Percentiles rank a stretch among this genome's conserved stretches.
Evolutionary conservation across 92 coral and sea anemone genomes (phyloP).

Genomic region (Blastomussa wellsi): DNA sequence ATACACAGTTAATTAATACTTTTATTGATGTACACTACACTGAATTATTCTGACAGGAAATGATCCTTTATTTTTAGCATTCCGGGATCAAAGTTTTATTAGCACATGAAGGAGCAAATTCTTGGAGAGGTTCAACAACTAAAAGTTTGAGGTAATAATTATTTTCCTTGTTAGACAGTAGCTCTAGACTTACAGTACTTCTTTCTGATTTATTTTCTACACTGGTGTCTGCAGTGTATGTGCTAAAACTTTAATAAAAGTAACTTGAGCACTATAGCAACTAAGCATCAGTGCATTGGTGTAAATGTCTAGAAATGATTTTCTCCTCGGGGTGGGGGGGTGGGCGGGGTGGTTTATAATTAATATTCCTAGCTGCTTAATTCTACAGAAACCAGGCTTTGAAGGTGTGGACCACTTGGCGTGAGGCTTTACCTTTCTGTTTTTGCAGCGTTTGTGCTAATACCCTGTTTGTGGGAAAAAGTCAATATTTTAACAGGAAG

Average conservation of each 20-base stretch:
- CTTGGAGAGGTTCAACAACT: constrained; percentile 76
- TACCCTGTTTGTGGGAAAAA: too few relatives aligned
- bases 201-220: not conserved
- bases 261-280: not conserved
- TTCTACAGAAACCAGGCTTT: too few relatives aligned
- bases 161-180: not conserved
- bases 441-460: too few relatives aligned
- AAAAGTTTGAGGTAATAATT: constrained; percentile 64
- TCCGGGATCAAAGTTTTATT: constrained; percentile 66
- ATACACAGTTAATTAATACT: too few relatives aligned
- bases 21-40: too few relatives aligned
- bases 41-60: not conserved
- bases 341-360: too few relatives aligned
- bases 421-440: not conserved
- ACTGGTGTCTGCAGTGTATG: not conserved
- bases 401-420: too few relatives aligned
- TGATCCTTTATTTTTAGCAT: constrained; percentile 49
- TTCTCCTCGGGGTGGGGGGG: too few relatives aligned
- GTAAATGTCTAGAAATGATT: not conserved
- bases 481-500: too few relatives aligned
- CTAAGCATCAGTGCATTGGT: too few relatives aligned
- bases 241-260: too few relatives aligned
- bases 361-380: too few relatives aligned
- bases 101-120: constrained; percentile 66
- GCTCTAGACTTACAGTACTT: not conserved